Percentiles rank a stretch among this genome's conserved stretches.
Conservation (phyloP, 92 coral and sea anemone genomes). For the Metridium senile region DNA sequence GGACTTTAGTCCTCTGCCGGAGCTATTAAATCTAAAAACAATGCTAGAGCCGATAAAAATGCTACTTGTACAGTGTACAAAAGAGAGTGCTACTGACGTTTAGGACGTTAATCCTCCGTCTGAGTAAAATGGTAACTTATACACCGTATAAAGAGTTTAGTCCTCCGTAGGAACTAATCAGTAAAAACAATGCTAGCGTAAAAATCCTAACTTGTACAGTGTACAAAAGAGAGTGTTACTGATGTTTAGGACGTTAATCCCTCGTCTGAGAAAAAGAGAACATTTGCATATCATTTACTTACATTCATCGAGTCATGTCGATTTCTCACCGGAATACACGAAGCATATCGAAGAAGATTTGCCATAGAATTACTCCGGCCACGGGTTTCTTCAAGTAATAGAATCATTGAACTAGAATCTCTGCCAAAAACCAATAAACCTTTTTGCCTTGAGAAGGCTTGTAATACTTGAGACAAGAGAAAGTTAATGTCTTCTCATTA, state of each 20-base stretch:
- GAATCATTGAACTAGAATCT: not conserved
- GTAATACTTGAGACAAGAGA: not conserved
- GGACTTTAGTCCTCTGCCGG: not conserved
- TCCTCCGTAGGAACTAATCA: too few relatives aligned
- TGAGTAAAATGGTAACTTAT: not conserved
- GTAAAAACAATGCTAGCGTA: too few relatives aligned
- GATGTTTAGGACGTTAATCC: not conserved
- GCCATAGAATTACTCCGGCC: slow-evolving; percentile 14
- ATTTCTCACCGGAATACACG: slow-evolving; percentile 6
- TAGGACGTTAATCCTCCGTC: not conserved
- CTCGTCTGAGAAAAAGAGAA: not conserved
- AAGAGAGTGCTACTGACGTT: not conserved
- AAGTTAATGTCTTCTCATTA: not conserved
- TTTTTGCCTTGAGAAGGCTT: not conserved
- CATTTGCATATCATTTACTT: not conserved
- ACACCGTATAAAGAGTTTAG: not conserved
- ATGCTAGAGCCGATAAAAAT: not conserved
- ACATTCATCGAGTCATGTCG: not conserved
- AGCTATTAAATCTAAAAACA: too few relatives aligned
- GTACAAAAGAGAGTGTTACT: not conserved
- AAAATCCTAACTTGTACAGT: not conserved
- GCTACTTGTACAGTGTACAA: not conserved
- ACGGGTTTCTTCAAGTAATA: not conserved
- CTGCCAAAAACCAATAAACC: not conserved
- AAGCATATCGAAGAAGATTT: slow-evolving; percentile 19